Evolutionary conservation across 2,797 vertebrate species (phyloP).

Genomic region (Chrysolophus pictus): DNA sequence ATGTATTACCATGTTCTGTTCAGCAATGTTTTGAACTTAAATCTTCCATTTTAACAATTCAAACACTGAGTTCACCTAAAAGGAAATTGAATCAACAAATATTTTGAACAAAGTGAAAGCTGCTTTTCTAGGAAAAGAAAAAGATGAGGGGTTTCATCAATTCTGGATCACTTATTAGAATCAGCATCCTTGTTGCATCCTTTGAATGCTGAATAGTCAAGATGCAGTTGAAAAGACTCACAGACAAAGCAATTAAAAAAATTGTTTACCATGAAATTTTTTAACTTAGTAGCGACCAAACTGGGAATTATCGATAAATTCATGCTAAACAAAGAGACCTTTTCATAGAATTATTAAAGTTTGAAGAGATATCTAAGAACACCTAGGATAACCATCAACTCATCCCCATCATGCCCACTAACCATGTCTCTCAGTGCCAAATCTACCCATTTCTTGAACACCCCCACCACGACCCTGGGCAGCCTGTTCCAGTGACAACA

Average conservation of each 20-base stretch:
- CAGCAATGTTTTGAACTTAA: background rate
- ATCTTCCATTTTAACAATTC: background rate
- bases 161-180: background rate
- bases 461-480: background rate
- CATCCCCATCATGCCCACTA: background rate
- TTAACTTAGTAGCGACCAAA: background rate
- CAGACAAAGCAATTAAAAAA: background rate
- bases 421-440: background rate
- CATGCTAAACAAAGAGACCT: background rate
- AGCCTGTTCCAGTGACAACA: background rate
- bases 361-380: background rate
- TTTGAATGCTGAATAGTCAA: background rate
- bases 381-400: background rate
- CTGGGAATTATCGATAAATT: background rate
- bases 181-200: background rate
- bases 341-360: background rate
- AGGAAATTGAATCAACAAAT: background rate
- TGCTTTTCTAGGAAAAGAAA: background rate
- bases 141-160: background rate
- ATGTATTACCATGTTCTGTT: background rate
- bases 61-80: background rate
- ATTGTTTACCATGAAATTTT: background rate
- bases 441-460: background rate
- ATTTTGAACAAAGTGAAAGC: background rate
- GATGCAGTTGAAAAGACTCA: background rate